These are phyloP conservation scores for Mesocentrotus franciscanus DNA, from an alignment of 53 echinoderm and acorn worm species.

Conservation along the genomic window DNA sequence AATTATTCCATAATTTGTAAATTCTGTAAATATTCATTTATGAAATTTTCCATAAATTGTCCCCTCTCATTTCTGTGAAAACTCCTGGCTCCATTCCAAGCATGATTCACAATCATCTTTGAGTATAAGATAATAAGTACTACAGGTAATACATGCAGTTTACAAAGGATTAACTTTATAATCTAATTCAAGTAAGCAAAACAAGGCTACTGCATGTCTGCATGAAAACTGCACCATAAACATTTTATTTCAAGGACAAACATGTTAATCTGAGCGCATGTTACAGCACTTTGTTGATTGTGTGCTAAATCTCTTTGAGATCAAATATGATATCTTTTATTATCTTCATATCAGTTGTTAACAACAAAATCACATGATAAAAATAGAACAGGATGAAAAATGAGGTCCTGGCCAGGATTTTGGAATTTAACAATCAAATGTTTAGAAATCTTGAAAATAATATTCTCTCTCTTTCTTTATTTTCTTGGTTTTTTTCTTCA, in stretches of 20 bases:
- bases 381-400: background rate
- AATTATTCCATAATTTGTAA: background rate
- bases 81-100: background rate
- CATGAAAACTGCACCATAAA: background rate
- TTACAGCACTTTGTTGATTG: background rate
- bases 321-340: background rate
- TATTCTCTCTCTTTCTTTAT: too few relatives aligned
- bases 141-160: too few relatives aligned
- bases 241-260: background rate
- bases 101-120: background rate
- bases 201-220: background rate
- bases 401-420: background rate
- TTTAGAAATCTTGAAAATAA: too few relatives aligned
- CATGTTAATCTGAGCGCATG: background rate
- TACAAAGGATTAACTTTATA: too few relatives aligned
- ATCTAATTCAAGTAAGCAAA: background rate
- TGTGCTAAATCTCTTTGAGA: background rate
- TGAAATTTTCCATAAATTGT: background rate
- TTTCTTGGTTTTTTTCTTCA: too few relatives aligned
- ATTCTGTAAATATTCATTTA: background rate
- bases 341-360: slow-evolving; percentile 12
- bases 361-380: background rate
- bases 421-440: background rate
- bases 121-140: too few relatives aligned
- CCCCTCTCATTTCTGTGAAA: background rate